Percentiles rank a stretch among this genome's conserved stretches.
phyloP scores from a whole-genome alignment of 2,888 invertebrate species.

The Celastrina argiolus region DNA sequence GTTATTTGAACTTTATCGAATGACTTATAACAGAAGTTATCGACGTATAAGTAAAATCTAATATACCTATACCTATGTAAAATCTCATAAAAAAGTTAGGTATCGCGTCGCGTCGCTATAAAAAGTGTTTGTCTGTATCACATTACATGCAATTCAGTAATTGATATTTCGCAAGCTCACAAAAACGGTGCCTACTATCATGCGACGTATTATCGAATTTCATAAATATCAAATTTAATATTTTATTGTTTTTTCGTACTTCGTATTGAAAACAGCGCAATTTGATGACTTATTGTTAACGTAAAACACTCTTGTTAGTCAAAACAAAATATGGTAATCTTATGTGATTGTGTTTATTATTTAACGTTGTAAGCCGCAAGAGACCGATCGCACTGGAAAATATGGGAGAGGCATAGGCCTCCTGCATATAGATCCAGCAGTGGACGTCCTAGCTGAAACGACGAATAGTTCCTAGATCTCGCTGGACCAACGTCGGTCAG shows the following conservation, averaged over 20 bases:
- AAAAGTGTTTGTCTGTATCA: conserved; percentile 34
- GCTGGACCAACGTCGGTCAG: too few species aligned
- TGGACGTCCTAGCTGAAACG: too few species aligned
- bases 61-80: background rate
- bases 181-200: conserved; percentile 9
- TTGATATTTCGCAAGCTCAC: conserved; percentile 10
- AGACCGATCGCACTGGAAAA: too few species aligned
- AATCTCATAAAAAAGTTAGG: background rate
- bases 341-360: too few species aligned
- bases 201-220: conserved; percentile 15
- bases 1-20: too few species aligned
- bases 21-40: background rate
- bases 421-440: too few species aligned
- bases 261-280: background rate
- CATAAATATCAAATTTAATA: background rate
- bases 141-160: conserved; percentile 31
- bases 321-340: too few species aligned
- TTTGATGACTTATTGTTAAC: background rate
- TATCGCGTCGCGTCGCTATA: background rate
- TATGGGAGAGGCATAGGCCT: too few species aligned
- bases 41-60: background rate
- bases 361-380: too few species aligned
- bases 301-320: background rate
- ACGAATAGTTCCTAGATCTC: too few species aligned
- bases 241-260: background rate